Percentiles rank a stretch among this genome's conserved stretches.
Conservation (phyloP, 2,888 invertebrate genomes). For the Eristalinus sepulchralis region DNA sequence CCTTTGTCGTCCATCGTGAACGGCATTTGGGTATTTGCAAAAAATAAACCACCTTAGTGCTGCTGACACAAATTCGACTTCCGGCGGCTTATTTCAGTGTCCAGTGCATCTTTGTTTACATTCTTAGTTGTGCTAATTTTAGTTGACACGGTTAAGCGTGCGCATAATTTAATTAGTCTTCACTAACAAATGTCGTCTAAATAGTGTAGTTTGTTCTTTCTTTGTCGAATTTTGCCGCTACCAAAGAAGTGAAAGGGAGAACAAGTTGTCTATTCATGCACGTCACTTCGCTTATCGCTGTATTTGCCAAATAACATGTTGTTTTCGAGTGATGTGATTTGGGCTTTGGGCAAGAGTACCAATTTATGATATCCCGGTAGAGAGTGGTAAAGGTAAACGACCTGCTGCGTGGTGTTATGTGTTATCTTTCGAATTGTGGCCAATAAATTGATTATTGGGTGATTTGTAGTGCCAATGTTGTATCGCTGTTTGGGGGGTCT, state of each 20-base stretch:
- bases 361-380: background rate
- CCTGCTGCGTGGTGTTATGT: background rate
- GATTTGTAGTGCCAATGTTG: background rate
- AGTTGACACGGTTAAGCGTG: background rate
- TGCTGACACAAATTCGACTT: background rate
- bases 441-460: background rate
- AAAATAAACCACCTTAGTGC: background rate
- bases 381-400: background rate
- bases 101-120: conserved; percentile 28
- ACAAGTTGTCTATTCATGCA: background rate
- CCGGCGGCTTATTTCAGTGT: background rate
- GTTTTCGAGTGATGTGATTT: background rate
- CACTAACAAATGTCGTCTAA: background rate
- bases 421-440: background rate
- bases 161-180: conserved; percentile 6
- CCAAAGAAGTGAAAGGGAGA: background rate
- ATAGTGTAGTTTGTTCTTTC: background rate
- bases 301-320: background rate
- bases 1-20: background rate
- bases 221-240: background rate
- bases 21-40: background rate
- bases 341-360: background rate
- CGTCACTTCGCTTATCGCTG: background rate
- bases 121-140: background rate
- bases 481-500: background rate